Evolutionary conservation across 1,140 invertebrate genomes (phyloP).

Genomic region (Colletes latitarsis): DNA sequence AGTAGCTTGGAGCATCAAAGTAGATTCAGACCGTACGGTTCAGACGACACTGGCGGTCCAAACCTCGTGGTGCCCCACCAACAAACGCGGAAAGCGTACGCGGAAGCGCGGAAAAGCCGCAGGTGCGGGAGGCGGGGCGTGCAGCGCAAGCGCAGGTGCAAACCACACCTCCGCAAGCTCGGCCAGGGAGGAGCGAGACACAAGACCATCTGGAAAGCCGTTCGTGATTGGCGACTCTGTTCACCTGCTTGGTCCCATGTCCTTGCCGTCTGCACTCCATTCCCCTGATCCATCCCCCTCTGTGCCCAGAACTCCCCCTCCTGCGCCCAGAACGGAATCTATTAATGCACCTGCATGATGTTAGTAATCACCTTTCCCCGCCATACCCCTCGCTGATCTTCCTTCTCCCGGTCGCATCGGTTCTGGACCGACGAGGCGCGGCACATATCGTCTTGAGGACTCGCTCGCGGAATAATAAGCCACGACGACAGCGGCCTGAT

Average conservation of each 20-base stretch:
- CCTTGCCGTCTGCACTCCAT: slow-evolving; percentile 46
- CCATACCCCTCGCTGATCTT: background rate
- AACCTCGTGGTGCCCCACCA: slow-evolving; percentile 48
- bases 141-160: slow-evolving; percentile 72
- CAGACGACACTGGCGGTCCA: slow-evolving; percentile 23
- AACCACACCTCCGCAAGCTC: slow-evolving; percentile 73
- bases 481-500: background rate
- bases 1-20: background rate
- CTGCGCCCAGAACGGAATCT: slow-evolving; percentile 57
- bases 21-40: slow-evolving; percentile 21
- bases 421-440: background rate
- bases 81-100: slow-evolving; percentile 53
- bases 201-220: slow-evolving; percentile 66
- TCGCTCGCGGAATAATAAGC: background rate
- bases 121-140: slow-evolving; percentile 63
- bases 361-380: slow-evolving; percentile 68
- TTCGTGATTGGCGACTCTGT: slow-evolving; percentile 74
- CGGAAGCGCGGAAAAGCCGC: slow-evolving; percentile 64
- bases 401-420: slow-evolving; percentile 9
- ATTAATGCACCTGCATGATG: slow-evolving; percentile 76
- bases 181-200: slow-evolving; percentile 74
- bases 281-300: slow-evolving; percentile 43
- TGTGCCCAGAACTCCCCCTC: background rate
- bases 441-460: background rate
- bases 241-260: slow-evolving; percentile 68